Conservation (phyloP, 2,888 invertebrate species). For the Tholera decimalis region DNA sequence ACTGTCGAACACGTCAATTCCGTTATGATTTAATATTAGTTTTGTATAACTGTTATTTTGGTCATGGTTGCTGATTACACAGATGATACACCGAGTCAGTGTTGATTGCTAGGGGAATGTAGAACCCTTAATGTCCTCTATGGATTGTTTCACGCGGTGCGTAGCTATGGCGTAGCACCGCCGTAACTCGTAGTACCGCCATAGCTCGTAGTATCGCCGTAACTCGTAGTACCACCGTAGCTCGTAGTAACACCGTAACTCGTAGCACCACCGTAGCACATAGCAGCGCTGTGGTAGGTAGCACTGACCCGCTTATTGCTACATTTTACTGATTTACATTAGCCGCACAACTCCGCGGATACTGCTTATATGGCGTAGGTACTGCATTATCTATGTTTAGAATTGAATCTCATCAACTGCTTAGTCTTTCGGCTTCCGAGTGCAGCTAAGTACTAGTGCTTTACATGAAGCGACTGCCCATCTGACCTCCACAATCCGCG, state of each 20-base stretch:
- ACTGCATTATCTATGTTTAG: too few species aligned
- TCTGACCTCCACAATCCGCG: too few species aligned
- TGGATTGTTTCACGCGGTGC: neutral
- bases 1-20: too few species aligned
- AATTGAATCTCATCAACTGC: too few species aligned
- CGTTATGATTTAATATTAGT: too few species aligned
- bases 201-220: neutral
- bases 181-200: conserved; percentile 5
- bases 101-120: neutral
- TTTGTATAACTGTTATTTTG: too few species aligned
- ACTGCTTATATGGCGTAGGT: too few species aligned
- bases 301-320: neutral
- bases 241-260: conserved; percentile 1
- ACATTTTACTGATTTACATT: too few species aligned
- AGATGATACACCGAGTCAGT: neutral
- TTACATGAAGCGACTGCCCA: too few species aligned
- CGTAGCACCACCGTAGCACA: neutral
- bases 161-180: neutral
- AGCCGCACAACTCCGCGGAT: too few species aligned
- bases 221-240: conserved; percentile 4
- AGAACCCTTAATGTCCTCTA: neutral
- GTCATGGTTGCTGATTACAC: neutral
- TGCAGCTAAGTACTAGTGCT: too few species aligned
- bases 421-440: too few species aligned
- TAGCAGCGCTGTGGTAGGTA: neutral